Evolutionary conservation across 2,113 vertebrate genomes (phyloP).

Genomic region (Marmota flaviventris): DNA sequence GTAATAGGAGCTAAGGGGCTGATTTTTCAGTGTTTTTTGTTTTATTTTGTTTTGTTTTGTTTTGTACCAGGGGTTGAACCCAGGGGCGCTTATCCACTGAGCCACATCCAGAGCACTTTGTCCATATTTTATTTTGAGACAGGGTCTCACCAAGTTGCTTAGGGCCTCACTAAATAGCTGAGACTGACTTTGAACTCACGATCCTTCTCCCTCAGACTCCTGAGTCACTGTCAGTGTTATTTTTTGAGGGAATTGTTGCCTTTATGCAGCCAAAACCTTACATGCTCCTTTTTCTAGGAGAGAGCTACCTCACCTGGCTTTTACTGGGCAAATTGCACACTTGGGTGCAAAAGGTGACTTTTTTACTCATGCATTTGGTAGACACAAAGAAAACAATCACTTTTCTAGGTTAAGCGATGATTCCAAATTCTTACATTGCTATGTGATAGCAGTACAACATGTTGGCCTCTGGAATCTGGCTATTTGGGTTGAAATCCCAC

Average conservation of each 20-base stretch:
- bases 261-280: background rate
- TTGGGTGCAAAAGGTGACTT: background rate
- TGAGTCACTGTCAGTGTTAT: background rate
- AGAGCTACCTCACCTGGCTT: background rate
- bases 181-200: too few relatives aligned
- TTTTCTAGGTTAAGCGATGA: background rate
- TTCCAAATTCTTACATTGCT: background rate
- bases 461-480: background rate
- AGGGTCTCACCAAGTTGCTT: too few relatives aligned
- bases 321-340: background rate
- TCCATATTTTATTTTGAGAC: too few relatives aligned
- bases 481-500: background rate
- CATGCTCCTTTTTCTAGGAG: background rate
- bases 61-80: too few relatives aligned
- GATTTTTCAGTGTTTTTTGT: background rate
- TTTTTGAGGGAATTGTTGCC: background rate
- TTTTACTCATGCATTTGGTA: conserved; percentile 1
- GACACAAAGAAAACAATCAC: background rate
- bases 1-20: background rate
- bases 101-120: too few relatives aligned
- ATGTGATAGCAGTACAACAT: background rate
- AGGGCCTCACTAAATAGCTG: too few relatives aligned
- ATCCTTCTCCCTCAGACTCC: too few relatives aligned
- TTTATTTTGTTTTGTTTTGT: too few relatives aligned
- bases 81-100: too few relatives aligned